Evolutionary conservation across 2,113 vertebrate genomes (phyloP).

Genomic region (Alces alces): DNA sequence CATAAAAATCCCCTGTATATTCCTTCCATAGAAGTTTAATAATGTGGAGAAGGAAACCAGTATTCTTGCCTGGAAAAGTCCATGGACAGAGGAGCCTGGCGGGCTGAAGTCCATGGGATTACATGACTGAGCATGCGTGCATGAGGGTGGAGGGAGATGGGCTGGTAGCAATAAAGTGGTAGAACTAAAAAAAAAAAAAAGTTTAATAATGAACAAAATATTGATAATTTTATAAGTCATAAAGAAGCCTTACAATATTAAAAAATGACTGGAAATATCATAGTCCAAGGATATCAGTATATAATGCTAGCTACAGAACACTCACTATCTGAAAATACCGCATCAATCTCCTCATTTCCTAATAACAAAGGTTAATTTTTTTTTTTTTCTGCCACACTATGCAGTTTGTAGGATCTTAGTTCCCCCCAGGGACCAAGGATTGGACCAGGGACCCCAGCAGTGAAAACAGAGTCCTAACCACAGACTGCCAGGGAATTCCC

Average conservation of each 20-base stretch:
- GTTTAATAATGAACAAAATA: neutral
- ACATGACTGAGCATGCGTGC: too few species aligned
- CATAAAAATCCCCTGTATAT: neutral
- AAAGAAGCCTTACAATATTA: neutral
- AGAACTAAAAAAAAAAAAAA: neutral
- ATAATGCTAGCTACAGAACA: neutral
- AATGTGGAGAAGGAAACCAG: neutral
- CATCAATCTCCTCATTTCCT: neutral
- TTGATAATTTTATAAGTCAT: neutral
- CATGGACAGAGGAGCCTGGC: too few species aligned
- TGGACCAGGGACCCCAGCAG: neutral
- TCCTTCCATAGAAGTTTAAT: neutral
- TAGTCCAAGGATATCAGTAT: neutral
- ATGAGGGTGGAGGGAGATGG: too few species aligned
- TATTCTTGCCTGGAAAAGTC: too few species aligned
- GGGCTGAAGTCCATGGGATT: too few species aligned
- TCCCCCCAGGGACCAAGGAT: neutral
- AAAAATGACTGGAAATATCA: neutral
- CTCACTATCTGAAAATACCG: neutral
- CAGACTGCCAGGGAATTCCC: neutral
- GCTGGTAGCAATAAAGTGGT: too few species aligned
- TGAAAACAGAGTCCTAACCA: neutral
- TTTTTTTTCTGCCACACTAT: neutral
- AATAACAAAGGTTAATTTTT: neutral
- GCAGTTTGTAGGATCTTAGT: neutral